Conservation (phyloP, 2,888 invertebrate species). For the Ectemnius lituratus region DNA sequence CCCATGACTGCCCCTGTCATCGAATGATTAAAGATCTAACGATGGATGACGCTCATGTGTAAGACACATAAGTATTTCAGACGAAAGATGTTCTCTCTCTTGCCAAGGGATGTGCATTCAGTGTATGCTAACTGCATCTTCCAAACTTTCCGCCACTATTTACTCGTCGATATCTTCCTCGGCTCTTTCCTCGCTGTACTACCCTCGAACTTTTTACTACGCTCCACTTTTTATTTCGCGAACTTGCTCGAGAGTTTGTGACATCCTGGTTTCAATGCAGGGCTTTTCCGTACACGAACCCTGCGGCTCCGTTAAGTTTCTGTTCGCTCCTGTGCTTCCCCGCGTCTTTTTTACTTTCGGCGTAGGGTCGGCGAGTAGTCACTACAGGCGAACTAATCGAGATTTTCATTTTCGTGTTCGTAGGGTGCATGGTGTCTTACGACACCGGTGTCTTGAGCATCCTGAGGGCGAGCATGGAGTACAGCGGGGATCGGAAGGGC, state of each 20-base stretch:
- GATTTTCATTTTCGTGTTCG: slow-evolving; percentile 61
- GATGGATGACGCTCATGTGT: background rate
- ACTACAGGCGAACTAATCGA: slow-evolving; percentile 36
- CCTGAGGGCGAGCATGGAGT: slow-evolving; percentile 59
- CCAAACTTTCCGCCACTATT: background rate
- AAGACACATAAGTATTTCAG: slow-evolving; percentile 8
- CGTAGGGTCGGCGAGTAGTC: slow-evolving; percentile 17
- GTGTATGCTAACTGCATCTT: background rate
- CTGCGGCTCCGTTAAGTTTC: no score
- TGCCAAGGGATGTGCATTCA: no score
- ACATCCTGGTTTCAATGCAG: no score
- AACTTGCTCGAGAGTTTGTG: background rate
- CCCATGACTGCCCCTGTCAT: no score
- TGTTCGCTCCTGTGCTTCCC: no score
- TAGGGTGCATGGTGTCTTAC: slow-evolving; percentile 63
- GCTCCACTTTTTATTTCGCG: slow-evolving; percentile 6
- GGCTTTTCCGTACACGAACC: no score
- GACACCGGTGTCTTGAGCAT: slow-evolving; percentile 62
- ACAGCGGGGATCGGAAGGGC: slow-evolving; percentile 37
- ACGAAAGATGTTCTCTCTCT: background rate
- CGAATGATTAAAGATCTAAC: background rate
- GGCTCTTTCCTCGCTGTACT: background rate
- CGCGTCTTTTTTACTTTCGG: slow-evolving; percentile 5
- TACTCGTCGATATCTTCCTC: background rate
- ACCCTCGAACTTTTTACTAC: background rate